phyloP scores from a whole-genome alignment of 2,113 vertebrate genomes.

The Antechinus stuartii region DNA sequence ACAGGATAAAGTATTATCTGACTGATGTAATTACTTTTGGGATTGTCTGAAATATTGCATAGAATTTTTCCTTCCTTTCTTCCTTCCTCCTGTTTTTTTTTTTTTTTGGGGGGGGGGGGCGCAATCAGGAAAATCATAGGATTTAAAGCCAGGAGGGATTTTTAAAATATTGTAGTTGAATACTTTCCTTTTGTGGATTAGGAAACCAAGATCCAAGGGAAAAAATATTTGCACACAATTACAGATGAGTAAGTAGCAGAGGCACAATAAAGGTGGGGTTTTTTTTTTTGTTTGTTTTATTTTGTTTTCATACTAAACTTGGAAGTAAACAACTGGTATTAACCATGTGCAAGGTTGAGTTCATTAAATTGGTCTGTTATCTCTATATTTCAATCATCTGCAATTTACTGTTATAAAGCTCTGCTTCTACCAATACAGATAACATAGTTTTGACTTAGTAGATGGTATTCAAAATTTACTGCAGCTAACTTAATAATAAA shows the following conservation, averaged over 20 bases:
- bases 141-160: background rate
- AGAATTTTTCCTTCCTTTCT: background rate
- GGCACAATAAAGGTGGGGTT: background rate
- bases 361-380: background rate
- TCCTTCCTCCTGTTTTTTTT: background rate
- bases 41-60: slow-evolving; percentile 50
- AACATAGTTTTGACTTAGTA: background rate
- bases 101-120: slow-evolving; percentile 52
- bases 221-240: background rate
- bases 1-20: background rate
- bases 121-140: background rate
- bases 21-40: slow-evolving; percentile 46
- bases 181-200: background rate
- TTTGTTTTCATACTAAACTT: slow-evolving; percentile 56
- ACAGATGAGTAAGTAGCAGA: background rate
- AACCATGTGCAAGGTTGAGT: slow-evolving; percentile 7
- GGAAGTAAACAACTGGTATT: background rate
- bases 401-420: background rate
- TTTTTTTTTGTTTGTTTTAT: background rate
- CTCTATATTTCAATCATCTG: background rate
- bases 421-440: background rate
- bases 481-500: background rate
- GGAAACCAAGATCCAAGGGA: background rate
- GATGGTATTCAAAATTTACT: background rate
- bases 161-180: background rate